A percentile compares a stretch with the other conserved stretches of the same genome.
Conservation (phyloP, 2,797 vertebrate species). For the Sarcophilus harrisii region DNA sequence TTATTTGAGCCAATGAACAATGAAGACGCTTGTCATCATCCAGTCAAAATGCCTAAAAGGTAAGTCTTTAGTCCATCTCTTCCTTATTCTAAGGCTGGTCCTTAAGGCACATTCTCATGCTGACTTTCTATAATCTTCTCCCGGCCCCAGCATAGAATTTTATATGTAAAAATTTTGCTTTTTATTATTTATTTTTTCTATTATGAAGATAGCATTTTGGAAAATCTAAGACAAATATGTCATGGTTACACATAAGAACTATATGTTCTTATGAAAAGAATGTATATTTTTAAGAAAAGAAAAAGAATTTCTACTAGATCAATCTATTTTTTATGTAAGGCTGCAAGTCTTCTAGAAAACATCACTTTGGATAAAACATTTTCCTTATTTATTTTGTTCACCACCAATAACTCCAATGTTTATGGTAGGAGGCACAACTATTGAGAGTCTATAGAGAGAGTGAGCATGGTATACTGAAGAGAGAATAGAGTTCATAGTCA, state of each 20-base stretch:
- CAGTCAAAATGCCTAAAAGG: not conserved
- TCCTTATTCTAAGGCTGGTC: not conserved
- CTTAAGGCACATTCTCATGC: rapidly evolving
- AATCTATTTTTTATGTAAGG: conserved; percentile 59
- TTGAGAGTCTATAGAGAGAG: not conserved
- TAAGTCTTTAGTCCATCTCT: not conserved
- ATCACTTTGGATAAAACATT: not conserved
- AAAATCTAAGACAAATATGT: conserved; percentile 24
- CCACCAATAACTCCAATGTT: not conserved
- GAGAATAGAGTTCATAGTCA: not conserved
- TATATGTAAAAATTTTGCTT: not conserved
- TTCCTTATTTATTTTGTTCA: not conserved
- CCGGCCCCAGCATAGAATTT: not conserved
- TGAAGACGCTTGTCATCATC: not conserved
- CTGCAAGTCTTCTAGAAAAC: conserved; percentile 26
- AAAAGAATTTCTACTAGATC: conserved; percentile 52
- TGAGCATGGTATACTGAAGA: not conserved
- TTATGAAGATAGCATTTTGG: not conserved
- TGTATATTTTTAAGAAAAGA: no score
- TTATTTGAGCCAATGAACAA: not conserved
- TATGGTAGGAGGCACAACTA: not conserved
- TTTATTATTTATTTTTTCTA: not conserved
- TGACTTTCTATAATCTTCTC: not conserved
- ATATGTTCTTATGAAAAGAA: no score
- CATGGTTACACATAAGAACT: conserved; percentile 13